Percentiles rank a stretch among this genome's conserved stretches.
Conservation (phyloP, 2,113 vertebrate genomes). For the Cinclus cinclus region DNA sequence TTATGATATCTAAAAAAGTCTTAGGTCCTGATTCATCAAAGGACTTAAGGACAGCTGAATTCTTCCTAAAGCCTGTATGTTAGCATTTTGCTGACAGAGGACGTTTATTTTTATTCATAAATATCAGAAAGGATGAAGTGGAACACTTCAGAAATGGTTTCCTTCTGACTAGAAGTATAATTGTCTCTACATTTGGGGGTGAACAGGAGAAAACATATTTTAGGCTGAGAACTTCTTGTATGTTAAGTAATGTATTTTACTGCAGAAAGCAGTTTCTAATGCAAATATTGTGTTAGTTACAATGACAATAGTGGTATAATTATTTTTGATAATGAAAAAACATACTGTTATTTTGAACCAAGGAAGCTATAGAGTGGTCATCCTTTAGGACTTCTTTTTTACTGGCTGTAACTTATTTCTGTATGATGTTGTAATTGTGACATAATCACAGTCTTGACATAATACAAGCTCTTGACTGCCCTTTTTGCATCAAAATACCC, state of each 20-base stretch:
- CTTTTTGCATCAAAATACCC: background rate
- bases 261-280: background rate
- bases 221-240: background rate
- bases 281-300: background rate
- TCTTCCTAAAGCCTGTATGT: slow-evolving; percentile 15
- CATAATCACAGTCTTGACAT: background rate
- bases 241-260: background rate
- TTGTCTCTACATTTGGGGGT: background rate
- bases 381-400: background rate
- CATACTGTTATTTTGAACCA: background rate
- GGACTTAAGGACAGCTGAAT: background rate
- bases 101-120: slow-evolving; percentile 33
- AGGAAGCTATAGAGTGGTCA: background rate
- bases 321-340: background rate
- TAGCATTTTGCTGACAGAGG: slow-evolving; percentile 45
- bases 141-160: background rate
- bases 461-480: background rate
- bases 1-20: slow-evolving; percentile 21
- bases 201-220: background rate
- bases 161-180: background rate
- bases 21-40: slow-evolving; percentile 48
- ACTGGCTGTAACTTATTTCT: background rate
- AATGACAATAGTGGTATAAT: background rate
- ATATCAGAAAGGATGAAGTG: background rate
- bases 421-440: background rate